Evolutionary conservation across 2,888 invertebrate genomes (phyloP).

Genomic region (Caenorhabditis sp.): DNA sequence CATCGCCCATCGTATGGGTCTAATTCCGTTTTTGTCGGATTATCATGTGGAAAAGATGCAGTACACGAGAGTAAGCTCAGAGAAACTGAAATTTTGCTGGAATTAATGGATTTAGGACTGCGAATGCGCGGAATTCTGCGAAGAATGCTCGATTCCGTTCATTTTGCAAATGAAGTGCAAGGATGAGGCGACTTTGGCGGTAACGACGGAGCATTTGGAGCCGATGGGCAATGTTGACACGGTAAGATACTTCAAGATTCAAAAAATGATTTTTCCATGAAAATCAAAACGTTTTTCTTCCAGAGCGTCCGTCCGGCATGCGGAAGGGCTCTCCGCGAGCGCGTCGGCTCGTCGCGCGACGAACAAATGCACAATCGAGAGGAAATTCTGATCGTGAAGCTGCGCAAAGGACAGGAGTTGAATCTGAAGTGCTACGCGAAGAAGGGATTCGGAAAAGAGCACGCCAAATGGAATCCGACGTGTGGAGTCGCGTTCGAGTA

Average conservation of each 20-base stretch:
- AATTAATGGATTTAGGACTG: constrained; percentile 88
- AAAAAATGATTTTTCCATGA: not conserved
- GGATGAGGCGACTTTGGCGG: constrained; percentile 95
- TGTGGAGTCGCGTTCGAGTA: constrained; percentile 99
- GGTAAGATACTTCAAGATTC: constrained; percentile 1
- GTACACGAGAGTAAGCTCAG: constrained; percentile 91
- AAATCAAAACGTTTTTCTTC: no score
- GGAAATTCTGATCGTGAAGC: constrained; percentile 88
- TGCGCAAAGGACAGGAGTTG: constrained; percentile 92
- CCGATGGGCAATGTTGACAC: constrained; percentile 10
- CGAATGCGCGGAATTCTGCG: constrained; percentile 96
- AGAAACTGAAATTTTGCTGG: constrained; percentile 62
- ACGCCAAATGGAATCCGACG: constrained; percentile 99
- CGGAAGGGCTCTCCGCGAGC: constrained; percentile 58
- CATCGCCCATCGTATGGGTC: constrained; percentile 95
- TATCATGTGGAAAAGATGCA: constrained; percentile 96
- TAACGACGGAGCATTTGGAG: constrained; percentile 87
- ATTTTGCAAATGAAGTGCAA: constrained; percentile 95
- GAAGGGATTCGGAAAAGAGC: constrained; percentile 96
- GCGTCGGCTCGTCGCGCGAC: constrained; percentile 36
- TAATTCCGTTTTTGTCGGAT: constrained; percentile 94
- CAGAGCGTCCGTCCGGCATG: constrained; percentile 57
- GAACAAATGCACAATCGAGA: constrained; percentile 58
- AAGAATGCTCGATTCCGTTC: constrained; percentile 98
- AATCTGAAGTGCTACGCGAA: constrained; percentile 96